A percentile compares a stretch with the other conserved stretches of the same genome.
Conservation (phyloP, 2,113 vertebrate genomes). For the Abramis brama region DNA sequence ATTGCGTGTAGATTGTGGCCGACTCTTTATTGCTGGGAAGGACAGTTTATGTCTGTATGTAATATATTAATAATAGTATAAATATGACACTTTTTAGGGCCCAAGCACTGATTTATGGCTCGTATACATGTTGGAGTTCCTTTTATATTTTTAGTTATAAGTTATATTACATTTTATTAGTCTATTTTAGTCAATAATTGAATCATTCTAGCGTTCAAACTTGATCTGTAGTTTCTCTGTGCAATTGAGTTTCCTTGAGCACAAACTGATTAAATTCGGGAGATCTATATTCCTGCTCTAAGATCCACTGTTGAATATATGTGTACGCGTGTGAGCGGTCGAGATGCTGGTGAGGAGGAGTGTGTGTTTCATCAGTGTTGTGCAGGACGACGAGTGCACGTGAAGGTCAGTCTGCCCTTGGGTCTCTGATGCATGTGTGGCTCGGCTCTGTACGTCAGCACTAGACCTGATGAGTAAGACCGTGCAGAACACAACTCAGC, state of each 20-base stretch:
- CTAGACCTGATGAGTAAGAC: slow-evolving; percentile 61
- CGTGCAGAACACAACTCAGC: slow-evolving; percentile 19
- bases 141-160: neutral
- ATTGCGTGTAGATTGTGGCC: neutral
- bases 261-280: neutral
- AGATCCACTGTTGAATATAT: neutral
- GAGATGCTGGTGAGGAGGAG: neutral
- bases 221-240: neutral
- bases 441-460: slow-evolving; percentile 64
- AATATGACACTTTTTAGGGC: neutral
- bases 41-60: neutral
- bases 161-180: neutral
- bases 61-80: neutral
- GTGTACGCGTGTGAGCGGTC: neutral
- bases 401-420: slow-evolving; percentile 79
- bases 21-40: neutral
- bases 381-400: slow-evolving; percentile 52
- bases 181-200: neutral
- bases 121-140: neutral
- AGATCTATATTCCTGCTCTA: neutral
- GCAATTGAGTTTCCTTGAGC: neutral
- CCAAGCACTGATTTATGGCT: neutral
- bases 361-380: slow-evolving; percentile 57
- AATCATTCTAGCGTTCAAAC: neutral
- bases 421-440: slow-evolving; percentile 68